Evolutionary conservation across 1,140 invertebrate genomes (phyloP).

Genomic region (Diachasmimorpha longicaudata): DNA sequence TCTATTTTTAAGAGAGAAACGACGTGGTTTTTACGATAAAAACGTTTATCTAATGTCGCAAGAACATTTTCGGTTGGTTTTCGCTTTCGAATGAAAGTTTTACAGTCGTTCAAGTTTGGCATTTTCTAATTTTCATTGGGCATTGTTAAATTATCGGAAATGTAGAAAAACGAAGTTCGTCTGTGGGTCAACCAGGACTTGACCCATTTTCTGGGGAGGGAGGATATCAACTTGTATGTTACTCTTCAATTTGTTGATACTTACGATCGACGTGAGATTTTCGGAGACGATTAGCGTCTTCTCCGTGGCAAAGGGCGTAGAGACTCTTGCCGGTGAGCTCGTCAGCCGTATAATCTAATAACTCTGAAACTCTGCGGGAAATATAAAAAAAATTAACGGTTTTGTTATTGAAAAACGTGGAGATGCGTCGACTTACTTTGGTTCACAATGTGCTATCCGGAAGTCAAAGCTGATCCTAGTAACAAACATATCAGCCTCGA

Average conservation of each 20-base stretch:
- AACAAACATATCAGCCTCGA: slow-evolving; percentile 97
- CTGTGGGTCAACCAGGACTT: too few relatives aligned
- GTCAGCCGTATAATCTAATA: slow-evolving; percentile 91
- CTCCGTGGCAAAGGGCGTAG: slow-evolving; percentile 93
- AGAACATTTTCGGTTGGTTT: not conserved
- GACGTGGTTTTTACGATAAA: slow-evolving; percentile 8
- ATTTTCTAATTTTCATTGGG: too few relatives aligned
- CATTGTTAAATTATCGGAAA: too few relatives aligned
- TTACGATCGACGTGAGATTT: slow-evolving; percentile 94
- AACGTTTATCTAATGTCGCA: slow-evolving; percentile 10
- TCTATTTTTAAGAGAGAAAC: not conserved
- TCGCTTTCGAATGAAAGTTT: too few relatives aligned
- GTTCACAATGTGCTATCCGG: slow-evolving; percentile 95
- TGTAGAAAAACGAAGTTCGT: too few relatives aligned
- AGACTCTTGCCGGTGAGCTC: slow-evolving; percentile 93
- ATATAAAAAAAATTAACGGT: slow-evolving; percentile 27
- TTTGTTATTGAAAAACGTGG: too few relatives aligned
- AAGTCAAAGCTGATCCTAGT: slow-evolving; percentile 95
- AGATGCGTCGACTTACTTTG: slow-evolving; percentile 72
- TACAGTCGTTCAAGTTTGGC: too few relatives aligned
- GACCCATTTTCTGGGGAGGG: too few relatives aligned
- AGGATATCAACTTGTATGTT: too few relatives aligned
- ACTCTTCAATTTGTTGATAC: slow-evolving; percentile 63
- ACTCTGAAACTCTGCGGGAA: slow-evolving; percentile 81
- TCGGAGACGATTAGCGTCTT: slow-evolving; percentile 90